These are phyloP conservation scores for Oscheius sp. DNA, from an alignment of 2,888 invertebrate species.

Conservation along the genomic window DNA sequence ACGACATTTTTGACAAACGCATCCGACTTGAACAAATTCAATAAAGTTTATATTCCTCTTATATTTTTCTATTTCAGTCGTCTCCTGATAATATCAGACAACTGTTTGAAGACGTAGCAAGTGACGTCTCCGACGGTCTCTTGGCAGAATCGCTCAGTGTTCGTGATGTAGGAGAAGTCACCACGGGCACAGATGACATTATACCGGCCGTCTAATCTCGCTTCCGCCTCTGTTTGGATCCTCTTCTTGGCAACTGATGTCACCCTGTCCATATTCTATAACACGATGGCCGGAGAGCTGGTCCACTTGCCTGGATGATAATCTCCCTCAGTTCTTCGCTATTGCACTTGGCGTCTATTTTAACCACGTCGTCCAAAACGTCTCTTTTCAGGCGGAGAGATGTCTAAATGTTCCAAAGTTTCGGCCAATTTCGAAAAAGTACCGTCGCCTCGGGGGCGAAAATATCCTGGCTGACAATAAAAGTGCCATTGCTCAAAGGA, in stretches of 20 bases:
- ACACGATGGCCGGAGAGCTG: neutral
- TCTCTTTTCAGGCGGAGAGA: conserved; percentile 23
- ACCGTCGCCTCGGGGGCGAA: conserved; percentile 1
- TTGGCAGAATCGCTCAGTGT: conserved; percentile 55
- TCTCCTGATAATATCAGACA: conserved; percentile 27
- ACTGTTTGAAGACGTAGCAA: conserved; percentile 57
- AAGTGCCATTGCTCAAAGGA: conserved; percentile 52
- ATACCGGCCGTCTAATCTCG: conserved; percentile 33
- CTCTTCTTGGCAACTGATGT: conserved; percentile 53
- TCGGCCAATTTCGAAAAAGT: too few relatives aligned
- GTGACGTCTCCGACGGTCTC: conserved; percentile 59
- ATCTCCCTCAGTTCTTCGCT: conserved; percentile 44
- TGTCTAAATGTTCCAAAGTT: too few relatives aligned
- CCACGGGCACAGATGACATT: conserved; percentile 59
- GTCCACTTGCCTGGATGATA: conserved; percentile 45
- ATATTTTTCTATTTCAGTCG: neutral
- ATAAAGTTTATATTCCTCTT: too few relatives aligned
- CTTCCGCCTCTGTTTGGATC: conserved; percentile 54
- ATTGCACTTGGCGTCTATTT: conserved; percentile 45
- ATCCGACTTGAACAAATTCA: too few relatives aligned
- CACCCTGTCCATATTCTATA: conserved; percentile 57
- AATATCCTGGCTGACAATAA: conserved; percentile 41
- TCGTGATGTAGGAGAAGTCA: conserved; percentile 58
- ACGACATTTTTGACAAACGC: too few relatives aligned
- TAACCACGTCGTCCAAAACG: conserved; percentile 33